phyloP scores from a whole-genome alignment of 1,140 invertebrate genomes.

The Brachionus angularis region DNA sequence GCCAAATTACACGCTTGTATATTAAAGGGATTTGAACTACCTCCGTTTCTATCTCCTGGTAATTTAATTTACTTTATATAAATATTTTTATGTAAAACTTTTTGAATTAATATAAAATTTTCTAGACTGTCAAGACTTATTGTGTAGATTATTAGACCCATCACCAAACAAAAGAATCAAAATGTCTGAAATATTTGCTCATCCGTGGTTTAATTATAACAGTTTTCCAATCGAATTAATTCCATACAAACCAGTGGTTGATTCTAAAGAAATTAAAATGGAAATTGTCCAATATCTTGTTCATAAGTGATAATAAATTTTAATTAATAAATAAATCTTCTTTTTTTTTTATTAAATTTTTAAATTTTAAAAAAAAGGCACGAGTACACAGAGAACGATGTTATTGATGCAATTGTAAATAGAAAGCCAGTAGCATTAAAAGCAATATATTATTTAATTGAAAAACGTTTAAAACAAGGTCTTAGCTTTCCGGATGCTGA shows the following conservation, averaged over 20 bases:
- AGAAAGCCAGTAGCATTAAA: slow-evolving; percentile 36
- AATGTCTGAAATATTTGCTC: slow-evolving; percentile 48
- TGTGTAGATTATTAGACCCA: slow-evolving; percentile 48
- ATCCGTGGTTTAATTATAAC: slow-evolving; percentile 48
- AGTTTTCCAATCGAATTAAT: slow-evolving; percentile 35
- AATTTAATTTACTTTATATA: neutral
- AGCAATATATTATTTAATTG: slow-evolving; percentile 42
- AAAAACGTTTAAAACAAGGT: slow-evolving; percentile 35
- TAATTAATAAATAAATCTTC: neutral
- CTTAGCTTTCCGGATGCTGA: slow-evolving; percentile 33
- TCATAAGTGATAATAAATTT: slow-evolving; percentile 25
- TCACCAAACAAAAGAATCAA: slow-evolving; percentile 48
- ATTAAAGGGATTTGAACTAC: slow-evolving; percentile 49
- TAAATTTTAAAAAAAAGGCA: slow-evolving; percentile 19
- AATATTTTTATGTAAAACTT: neutral
- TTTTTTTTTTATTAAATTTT: neutral
- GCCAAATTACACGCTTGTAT: slow-evolving; percentile 50
- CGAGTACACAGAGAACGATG: slow-evolving; percentile 30
- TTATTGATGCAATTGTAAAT: slow-evolving; percentile 40
- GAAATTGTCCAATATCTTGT: slow-evolving; percentile 40
- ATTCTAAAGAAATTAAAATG: slow-evolving; percentile 22
- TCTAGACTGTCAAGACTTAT: slow-evolving; percentile 50
- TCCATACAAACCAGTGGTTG: slow-evolving; percentile 5
- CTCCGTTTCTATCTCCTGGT: slow-evolving; percentile 49
- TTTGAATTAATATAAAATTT: too few species aligned